phyloP scores from a whole-genome alignment of 2,797 vertebrate species.

The Podarcis lilfordi region DNA sequence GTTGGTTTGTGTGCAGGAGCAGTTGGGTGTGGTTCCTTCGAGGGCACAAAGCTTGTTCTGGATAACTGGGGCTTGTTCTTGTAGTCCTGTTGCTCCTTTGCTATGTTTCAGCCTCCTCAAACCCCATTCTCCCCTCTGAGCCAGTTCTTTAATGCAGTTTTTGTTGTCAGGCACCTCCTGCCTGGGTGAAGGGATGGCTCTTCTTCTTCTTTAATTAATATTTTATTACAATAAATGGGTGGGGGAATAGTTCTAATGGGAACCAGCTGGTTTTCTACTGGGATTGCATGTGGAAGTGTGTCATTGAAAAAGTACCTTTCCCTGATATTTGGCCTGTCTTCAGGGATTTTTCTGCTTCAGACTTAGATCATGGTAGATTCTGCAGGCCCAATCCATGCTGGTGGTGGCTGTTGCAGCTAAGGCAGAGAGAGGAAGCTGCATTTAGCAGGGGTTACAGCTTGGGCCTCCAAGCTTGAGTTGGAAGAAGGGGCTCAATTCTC shows the following conservation, averaged over 20 bases:
- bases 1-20: rapidly evolving
- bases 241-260: too few relatives aligned
- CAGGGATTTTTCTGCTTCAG: too few relatives aligned
- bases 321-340: background rate
- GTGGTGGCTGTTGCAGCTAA: background rate
- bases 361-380: background rate
- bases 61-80: background rate
- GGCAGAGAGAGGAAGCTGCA: background rate
- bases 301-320: too few relatives aligned
- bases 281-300: background rate
- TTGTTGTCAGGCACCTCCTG: background rate
- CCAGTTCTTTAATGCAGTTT: background rate
- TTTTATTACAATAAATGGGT: too few relatives aligned
- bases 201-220: too few relatives aligned
- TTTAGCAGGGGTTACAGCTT: background rate
- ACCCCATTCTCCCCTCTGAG: background rate
- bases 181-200: too few relatives aligned
- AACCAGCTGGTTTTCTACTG: too few relatives aligned
- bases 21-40: background rate
- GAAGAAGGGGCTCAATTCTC: conserved; percentile 28
- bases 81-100: too few relatives aligned
- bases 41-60: background rate
- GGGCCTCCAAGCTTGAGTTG: background rate
- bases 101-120: background rate
- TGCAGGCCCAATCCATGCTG: background rate